Evolutionary conservation across 2,888 invertebrate genomes (phyloP), one percentile per base, ranked within the genome.

Genomic region (Pyralis farinalis): DNA sequence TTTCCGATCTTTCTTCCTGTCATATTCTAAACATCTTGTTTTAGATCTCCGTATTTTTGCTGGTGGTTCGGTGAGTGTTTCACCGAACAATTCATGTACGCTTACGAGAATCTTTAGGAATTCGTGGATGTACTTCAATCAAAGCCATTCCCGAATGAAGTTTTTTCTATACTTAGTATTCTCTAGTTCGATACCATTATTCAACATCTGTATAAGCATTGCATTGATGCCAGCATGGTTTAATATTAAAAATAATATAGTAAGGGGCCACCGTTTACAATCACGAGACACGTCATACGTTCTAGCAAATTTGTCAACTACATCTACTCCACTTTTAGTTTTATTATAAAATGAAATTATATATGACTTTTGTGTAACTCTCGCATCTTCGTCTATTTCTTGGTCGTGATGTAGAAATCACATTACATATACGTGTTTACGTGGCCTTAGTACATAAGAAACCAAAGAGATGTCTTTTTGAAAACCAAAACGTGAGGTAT

Each of bases 251-350:
- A 41, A 47, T 38, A 47, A 43, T 39, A 41, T 12, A 7, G 39
- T 47, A 1, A 44, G 37, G 16, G 39, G 44, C 44, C 29, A 44
- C 7, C 42, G 37, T 30, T 42, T 42, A n/a, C 34, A 34, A 28
- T 44, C 42, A n/a, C 47, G 44, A 1, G 44, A 44, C 16, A 44
- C 45, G 37, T 49, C 46, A 12, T 49, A 44, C 9, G 43, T 44
- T 41, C 41, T 38, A 1, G 22, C 7, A 7, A 49, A 27, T 28
- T 46, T 46, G 9, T 29, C 29, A 9, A 29, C 29, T 4, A 29
- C 30, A 40, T 47, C 47, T 29, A 46, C 45, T 7, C 49, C 49
- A 33, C 44, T 44, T 42, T 46, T 44, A 1, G 49, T 49, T 3
- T 34, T 7, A 20, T 46, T 46, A 16, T 49, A 49, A 12, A 49